Conservation (phyloP, 2,888 invertebrate species). For the Oscheius sp. region DNA sequence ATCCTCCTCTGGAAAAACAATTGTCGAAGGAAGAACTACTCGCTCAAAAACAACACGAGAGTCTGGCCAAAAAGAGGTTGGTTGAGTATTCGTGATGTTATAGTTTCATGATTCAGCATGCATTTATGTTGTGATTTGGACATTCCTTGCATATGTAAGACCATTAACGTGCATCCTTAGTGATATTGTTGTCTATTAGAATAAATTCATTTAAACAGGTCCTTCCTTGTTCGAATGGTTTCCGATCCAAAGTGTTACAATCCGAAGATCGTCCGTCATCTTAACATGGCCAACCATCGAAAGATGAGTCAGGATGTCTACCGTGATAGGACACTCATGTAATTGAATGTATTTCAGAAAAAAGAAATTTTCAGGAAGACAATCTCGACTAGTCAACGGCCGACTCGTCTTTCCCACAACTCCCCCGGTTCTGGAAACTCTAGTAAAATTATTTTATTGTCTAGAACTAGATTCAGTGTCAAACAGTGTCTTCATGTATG, state of each 20-base stretch:
- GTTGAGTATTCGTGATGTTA: neutral
- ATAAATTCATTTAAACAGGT: conserved; percentile 69
- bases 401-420: conserved; percentile 29
- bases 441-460: neutral
- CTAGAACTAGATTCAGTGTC: conserved; percentile 31
- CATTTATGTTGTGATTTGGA: neutral
- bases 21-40: conserved; percentile 55
- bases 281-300: conserved; percentile 68
- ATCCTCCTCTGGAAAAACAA: conserved; percentile 38
- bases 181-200: neutral
- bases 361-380: conserved; percentile 44
- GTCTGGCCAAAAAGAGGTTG: conserved; percentile 84
- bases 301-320: conserved; percentile 71
- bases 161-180: neutral
- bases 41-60: conserved; percentile 76
- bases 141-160: neutral
- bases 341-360: neutral
- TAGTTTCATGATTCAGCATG: neutral
- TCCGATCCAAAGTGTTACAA: conserved; percentile 92
- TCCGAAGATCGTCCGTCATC: conserved; percentile 79
- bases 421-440: conserved; percentile 30
- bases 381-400: conserved; percentile 42
- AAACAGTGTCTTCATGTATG: conserved; percentile 33
- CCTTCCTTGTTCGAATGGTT: conserved; percentile 93
- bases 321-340: conserved; percentile 67